Evolutionary conservation across 2,797 vertebrate species (phyloP).

Genomic region (Rousettus madagascariensis): DNA sequence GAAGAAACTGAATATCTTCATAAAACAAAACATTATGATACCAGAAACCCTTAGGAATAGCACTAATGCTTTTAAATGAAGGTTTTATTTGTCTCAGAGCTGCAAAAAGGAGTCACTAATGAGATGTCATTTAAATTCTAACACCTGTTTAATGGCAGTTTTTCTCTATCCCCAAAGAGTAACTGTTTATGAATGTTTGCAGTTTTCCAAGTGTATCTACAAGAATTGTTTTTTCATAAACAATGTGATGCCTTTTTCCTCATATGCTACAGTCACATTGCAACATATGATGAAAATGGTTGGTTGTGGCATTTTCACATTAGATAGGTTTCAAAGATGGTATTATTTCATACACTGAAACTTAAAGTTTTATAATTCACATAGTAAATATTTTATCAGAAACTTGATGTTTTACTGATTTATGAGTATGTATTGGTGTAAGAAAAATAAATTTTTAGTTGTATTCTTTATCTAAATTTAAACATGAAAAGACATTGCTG

Average conservation of each 20-base stretch:
- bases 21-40: conserved; percentile 87
- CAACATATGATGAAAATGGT: conserved; percentile 70
- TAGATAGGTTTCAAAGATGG: conserved; percentile 73
- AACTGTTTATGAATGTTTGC: conserved; percentile 88
- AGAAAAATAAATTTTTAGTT: conserved; percentile 74
- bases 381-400: conserved; percentile 79
- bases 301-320: conserved; percentile 73
- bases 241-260: conserved; percentile 79
- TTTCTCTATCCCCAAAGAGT: conserved; percentile 87
- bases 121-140: conserved; percentile 90
- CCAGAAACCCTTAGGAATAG: conserved; percentile 85
- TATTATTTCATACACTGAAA: conserved; percentile 69
- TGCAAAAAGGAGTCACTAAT: conserved; percentile 87
- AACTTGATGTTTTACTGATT: conserved; percentile 77
- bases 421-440: conserved; percentile 71
- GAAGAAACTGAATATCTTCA: conserved; percentile 83
- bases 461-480: conserved; percentile 78
- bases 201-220: conserved; percentile 84
- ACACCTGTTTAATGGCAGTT: conserved; percentile 90
- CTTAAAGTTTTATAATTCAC: conserved; percentile 72
- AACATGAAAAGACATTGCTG: conserved; percentile 41
- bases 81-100: conserved; percentile 87
- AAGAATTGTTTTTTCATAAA: conserved; percentile 86
- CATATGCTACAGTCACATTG: conserved; percentile 59
- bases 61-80: conserved; percentile 88